Evolutionary conservation across 2,113 vertebrate species (phyloP).

Genomic region (Microtus richardsoni): DNA sequence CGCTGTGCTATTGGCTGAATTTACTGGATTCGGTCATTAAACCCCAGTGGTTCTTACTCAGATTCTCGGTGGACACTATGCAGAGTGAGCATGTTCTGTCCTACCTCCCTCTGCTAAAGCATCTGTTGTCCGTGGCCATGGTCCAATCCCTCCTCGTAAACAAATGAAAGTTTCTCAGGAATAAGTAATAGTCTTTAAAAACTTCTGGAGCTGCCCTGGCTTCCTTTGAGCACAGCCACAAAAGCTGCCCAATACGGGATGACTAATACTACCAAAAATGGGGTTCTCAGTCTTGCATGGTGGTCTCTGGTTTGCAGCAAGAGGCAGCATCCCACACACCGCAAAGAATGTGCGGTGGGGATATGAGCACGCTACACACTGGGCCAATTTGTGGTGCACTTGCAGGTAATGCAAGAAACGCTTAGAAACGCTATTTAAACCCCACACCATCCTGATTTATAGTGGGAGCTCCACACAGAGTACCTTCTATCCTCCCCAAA

Average conservation of each 20-base stretch:
- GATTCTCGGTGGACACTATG: slow-evolving; percentile 62
- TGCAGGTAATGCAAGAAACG: neutral
- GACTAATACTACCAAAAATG: slow-evolving; percentile 49
- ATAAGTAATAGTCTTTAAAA: slow-evolving; percentile 8
- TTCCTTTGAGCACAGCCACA: slow-evolving; percentile 5
- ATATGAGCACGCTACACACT: neutral
- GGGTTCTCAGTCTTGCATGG: neutral
- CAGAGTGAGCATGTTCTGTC: slow-evolving; percentile 49
- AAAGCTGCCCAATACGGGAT: neutral
- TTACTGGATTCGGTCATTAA: slow-evolving; percentile 52
- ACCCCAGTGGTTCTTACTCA: slow-evolving; percentile 51
- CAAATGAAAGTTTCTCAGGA: slow-evolving; percentile 61
- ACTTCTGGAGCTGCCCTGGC: neutral
- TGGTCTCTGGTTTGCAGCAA: slow-evolving; percentile 15
- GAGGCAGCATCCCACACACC: neutral
- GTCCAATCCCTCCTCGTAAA: slow-evolving; percentile 51
- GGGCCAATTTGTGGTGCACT: neutral
- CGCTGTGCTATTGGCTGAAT: slow-evolving; percentile 51
- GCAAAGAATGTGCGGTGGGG: neutral
- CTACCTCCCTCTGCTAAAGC: slow-evolving; percentile 52
- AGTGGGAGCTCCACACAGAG: neutral
- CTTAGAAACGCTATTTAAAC: slow-evolving; percentile 22
- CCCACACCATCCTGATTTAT: neutral
- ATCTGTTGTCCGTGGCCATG: neutral
- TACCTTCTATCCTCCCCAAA: neutral